phyloP scores from a whole-genome alignment of 2,113 vertebrate genomes.

The Ciconia boyciana region DNA sequence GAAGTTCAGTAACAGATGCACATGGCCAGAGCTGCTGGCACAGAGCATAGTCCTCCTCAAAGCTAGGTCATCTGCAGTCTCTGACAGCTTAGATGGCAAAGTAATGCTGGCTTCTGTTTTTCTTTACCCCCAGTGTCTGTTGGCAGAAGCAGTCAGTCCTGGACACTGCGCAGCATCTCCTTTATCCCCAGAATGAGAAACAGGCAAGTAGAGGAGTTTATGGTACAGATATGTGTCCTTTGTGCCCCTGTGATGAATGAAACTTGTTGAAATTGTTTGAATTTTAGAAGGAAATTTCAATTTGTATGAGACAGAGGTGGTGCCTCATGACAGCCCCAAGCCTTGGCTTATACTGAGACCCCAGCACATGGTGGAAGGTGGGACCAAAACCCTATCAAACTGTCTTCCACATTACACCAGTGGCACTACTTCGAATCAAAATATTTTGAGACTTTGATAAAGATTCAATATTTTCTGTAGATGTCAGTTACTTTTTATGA shows the following conservation, averaged over 20 bases:
- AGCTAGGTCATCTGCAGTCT: neutral
- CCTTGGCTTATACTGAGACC: neutral
- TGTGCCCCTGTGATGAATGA: neutral
- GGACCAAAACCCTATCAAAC: neutral
- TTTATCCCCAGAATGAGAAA: slow-evolving; percentile 62
- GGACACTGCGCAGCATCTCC: slow-evolving; percentile 32
- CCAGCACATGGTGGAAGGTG: neutral
- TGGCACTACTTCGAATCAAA: neutral
- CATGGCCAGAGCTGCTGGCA: neutral
- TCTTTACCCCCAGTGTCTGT: slow-evolving; percentile 39
- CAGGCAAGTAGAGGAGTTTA: slow-evolving; percentile 58
- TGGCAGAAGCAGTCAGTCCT: slow-evolving; percentile 29
- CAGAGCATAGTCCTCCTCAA: neutral
- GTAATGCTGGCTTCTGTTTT: neutral
- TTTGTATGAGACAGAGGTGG: neutral
- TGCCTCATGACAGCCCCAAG: neutral
- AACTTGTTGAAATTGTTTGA: neutral
- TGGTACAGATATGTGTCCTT: neutral
- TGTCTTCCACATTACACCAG: neutral
- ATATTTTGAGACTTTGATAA: neutral
- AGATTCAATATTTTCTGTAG: neutral
- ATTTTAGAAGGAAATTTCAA: neutral
- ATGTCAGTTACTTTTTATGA: neutral
- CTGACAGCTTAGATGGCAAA: neutral
- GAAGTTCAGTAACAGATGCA: slow-evolving; percentile 33